Base-by-base conservation (phyloP, 2,888 invertebrate species). In the Chymomyza amoena region DNA sequence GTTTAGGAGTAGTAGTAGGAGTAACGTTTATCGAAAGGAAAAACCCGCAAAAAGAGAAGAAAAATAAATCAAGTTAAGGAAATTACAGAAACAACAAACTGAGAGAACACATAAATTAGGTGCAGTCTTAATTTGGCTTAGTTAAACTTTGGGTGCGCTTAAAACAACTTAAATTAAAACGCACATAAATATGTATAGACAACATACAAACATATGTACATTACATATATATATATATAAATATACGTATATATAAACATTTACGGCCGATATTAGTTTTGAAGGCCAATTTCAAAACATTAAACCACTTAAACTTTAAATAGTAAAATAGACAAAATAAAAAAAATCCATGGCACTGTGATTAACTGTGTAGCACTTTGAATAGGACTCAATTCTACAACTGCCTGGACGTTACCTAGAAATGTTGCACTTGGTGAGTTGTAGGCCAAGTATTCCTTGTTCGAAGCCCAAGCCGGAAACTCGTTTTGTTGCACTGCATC, bases 381-480 rank as follows among this genome's bases (percentile, higher is more conserved):
- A 25, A 25, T 4, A 25, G 3, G 4, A 20, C 25, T 9, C 15
- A 13, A 10, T 45, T 10, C 39, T 45, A 45, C 13, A 45, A 45
- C 39, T 5, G n/a, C 18, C 52, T 5, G 36, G 36, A 68, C 57
- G 18, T 93, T 94, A 97, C 97, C 97, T 93, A 97, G 93, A 92
- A 97, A 97, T 68, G 97, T 97, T 64, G 97, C 96, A 10, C 97
- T 97, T 3, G 97, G 97, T 64, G 97, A 97, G 90, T 95, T 96
- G 90, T 97, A 97, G 15, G 97, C 96, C 85, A 97, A 93, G 90
- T 98, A 98, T 89, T 98, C 97, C 90, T 97, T 97, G 91, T 98
- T 98, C 50, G 97, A 96, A 59, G 97, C 97, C 98, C 98, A 98
- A 15, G 97, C 95, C 13, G 98, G 98, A 90, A 98, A 98, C 91